Percentiles rank a stretch among this genome's conserved stretches.
Evolutionary conservation across 1,140 invertebrate genomes (phyloP).

Genomic region (Ladona fulva): DNA sequence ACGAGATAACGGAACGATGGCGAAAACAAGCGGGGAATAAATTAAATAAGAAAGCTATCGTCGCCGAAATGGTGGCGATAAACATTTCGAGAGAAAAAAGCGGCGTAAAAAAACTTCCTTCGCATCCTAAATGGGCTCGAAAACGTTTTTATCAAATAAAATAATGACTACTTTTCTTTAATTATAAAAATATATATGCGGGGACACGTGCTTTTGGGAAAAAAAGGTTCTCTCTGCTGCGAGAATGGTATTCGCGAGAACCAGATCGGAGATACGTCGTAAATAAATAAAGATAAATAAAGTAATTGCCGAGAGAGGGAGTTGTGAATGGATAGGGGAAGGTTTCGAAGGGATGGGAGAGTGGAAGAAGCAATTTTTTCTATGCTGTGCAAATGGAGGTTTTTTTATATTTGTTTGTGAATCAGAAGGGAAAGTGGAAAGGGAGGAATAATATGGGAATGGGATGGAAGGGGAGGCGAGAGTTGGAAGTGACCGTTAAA

Average conservation of each 20-base stretch:
- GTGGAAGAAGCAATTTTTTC: not conserved
- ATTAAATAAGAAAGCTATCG: conserved; percentile 1
- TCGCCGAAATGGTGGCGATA: not conserved
- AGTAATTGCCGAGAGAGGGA: too few species aligned
- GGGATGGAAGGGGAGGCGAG: not conserved
- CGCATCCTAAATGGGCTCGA: not conserved
- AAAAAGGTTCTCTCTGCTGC: not conserved
- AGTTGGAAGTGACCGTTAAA: not conserved
- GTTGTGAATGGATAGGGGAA: too few species aligned
- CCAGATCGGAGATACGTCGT: not conserved
- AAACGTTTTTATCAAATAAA: conserved; percentile 11
- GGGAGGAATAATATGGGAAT: not conserved
- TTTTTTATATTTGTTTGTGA: conserved; percentile 11
- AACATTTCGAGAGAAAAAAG: not conserved
- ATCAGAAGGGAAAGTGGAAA: not conserved
- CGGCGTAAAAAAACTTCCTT: not conserved
- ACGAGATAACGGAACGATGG: not conserved
- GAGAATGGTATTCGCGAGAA: not conserved
- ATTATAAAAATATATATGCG: conserved; percentile 2
- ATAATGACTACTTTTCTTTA: conserved; percentile 10
- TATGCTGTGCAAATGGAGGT: not conserved
- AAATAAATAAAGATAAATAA: conserved; percentile 10
- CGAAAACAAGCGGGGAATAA: not conserved
- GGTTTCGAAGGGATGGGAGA: too few species aligned
- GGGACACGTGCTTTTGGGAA: not conserved